Conservation (phyloP, 2,113 vertebrate species). For the Oenanthe oenanthe region DNA sequence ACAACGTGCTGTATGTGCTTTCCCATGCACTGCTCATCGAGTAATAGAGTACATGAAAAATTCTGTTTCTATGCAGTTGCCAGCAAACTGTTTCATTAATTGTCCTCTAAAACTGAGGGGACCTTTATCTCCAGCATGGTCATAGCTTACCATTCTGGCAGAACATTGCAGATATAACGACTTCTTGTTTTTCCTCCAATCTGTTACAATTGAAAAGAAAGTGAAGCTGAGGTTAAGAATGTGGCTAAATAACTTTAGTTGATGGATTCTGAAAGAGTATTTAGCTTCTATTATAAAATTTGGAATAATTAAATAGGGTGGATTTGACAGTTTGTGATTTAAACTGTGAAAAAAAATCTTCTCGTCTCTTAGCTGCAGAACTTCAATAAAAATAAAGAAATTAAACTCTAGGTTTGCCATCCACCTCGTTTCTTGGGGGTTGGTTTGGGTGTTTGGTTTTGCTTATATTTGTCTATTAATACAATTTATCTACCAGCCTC, state of each 20-base stretch:
- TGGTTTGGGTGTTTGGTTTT: background rate
- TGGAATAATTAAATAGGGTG: background rate
- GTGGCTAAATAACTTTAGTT: background rate
- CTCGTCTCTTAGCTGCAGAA: background rate
- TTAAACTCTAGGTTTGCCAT: background rate
- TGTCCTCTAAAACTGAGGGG: background rate
- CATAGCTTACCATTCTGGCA: background rate
- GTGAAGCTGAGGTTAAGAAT: constrained; percentile 24
- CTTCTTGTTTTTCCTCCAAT: background rate
- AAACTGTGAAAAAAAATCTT: background rate
- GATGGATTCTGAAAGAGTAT: background rate
- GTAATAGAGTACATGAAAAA: background rate
- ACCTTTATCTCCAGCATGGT: background rate
- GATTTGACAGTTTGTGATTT: background rate
- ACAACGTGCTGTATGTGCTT: background rate
- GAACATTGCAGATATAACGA: background rate
- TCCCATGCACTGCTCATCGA: background rate
- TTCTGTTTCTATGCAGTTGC: background rate
- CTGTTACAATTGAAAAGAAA: background rate
- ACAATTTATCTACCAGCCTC: background rate
- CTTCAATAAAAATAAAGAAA: background rate
- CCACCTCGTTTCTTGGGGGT: background rate
- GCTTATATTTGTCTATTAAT: background rate
- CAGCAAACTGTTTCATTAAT: background rate
- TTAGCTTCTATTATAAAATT: background rate